phyloP scores from a whole-genome alignment of 2,113 vertebrate genomes.

The Phrynocephalus versicolor region DNA sequence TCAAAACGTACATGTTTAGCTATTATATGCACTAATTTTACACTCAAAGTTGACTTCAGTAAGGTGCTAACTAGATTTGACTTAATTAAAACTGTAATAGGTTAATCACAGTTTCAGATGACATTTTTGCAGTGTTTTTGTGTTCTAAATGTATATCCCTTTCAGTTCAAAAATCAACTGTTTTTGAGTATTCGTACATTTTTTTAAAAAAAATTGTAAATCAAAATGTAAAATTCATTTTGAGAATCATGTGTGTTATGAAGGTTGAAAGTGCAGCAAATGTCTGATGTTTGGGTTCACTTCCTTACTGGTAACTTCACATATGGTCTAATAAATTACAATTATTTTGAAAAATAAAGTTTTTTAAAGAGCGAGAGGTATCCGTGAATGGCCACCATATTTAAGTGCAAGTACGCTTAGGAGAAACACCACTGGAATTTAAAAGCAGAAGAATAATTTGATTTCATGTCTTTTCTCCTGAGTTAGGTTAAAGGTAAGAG shows the following conservation, averaged over 20 bases:
- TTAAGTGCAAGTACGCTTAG: constrained; percentile 37
- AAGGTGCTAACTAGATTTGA: constrained; percentile 80
- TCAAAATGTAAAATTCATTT: constrained; percentile 80
- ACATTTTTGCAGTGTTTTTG: constrained; percentile 75
- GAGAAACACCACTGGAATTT: constrained; percentile 20
- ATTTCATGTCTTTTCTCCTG: constrained; percentile 5
- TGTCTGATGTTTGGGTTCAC: constrained; percentile 77
- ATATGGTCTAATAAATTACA: constrained; percentile 70
- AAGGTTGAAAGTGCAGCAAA: constrained; percentile 76
- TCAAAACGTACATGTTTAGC: constrained; percentile 63
- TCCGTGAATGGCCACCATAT: constrained; percentile 61
- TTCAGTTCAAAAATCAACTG: constrained; percentile 75
- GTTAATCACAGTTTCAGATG: constrained; percentile 72
- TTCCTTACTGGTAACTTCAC: constrained; percentile 70
- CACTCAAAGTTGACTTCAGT: constrained; percentile 70
- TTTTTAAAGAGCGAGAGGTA: constrained; percentile 70
- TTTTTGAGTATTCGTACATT: constrained; percentile 79
- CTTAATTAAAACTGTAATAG: constrained; percentile 69
- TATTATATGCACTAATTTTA: constrained; percentile 71
- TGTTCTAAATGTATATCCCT: constrained; percentile 74
- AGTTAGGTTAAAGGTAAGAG: not conserved
- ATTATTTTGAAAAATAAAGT: constrained; percentile 74
- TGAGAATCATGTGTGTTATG: constrained; percentile 77
- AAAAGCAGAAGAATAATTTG: not conserved
- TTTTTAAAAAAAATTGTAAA: constrained; percentile 79